Percentiles rank a stretch among this genome's conserved stretches.
Evolutionary conservation across 37 sponge, comb jelly and placozoan genomes (phyloP).

Genomic region (Bolinopsis microptera): DNA sequence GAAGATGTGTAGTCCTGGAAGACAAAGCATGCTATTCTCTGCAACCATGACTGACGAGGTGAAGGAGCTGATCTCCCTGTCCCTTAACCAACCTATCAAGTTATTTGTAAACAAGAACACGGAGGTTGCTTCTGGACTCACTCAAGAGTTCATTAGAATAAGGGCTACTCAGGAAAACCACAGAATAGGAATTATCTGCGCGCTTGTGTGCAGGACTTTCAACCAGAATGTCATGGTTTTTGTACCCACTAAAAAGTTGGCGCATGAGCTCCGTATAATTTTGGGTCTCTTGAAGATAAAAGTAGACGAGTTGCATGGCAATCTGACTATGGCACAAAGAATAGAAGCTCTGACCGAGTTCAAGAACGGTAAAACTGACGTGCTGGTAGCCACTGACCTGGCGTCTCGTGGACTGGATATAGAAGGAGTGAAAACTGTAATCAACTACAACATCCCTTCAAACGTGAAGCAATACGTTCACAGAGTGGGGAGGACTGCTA

Average conservation of each 20-base stretch:
- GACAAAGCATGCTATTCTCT: constrained; percentile 98
- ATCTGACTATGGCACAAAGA: constrained; percentile 85
- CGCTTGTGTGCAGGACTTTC: constrained; percentile 90
- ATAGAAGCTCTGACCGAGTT: constrained; percentile 88
- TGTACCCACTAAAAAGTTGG: constrained; percentile 83
- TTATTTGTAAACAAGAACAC: constrained; percentile 95
- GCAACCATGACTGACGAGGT: constrained; percentile 99
- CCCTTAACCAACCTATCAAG: constrained; percentile 88
- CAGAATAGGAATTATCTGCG: constrained; percentile 66
- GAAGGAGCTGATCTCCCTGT: constrained; percentile 85
- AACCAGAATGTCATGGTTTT: constrained; percentile 87
- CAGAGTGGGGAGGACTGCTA: constrained; percentile 94
- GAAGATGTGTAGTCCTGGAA: constrained; percentile 75
- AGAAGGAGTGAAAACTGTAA: constrained; percentile 89
- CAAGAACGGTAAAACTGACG: constrained; percentile 77
- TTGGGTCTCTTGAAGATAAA: constrained; percentile 85
- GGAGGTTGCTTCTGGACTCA: constrained; percentile 87
- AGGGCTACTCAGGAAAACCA: constrained; percentile 58
- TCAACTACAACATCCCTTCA: constrained; percentile 93
- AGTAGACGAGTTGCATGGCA: constrained; percentile 93
- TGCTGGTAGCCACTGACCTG: constrained; percentile 91
- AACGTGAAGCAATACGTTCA: constrained; percentile 95
- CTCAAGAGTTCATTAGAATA: constrained; percentile 92
- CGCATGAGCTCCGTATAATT: constrained; percentile 83
- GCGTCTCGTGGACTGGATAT: constrained; percentile 97